Base-by-base conservation (phyloP, 2,888 invertebrate species). In the Vesta saturnalis region DNA sequence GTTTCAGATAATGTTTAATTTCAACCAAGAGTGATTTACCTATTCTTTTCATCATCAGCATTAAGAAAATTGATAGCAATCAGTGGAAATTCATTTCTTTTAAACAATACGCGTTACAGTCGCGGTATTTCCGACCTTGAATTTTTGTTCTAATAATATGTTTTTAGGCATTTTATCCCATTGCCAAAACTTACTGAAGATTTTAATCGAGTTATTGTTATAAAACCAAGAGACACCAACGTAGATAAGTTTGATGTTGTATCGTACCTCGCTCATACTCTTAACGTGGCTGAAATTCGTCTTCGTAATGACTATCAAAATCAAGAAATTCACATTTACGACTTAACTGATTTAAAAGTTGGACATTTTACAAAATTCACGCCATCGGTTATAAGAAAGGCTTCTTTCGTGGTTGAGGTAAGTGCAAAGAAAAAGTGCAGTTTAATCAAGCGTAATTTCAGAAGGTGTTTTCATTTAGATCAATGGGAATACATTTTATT, bases 251-350 rank as follows among this genome's bases (percentile, higher is more conserved):
- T 85, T 63, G 79, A 80, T 0, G 72, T 79, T 0, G 83, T 85
- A 63, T 70, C 77, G 3, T 76, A 85, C 12, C 80, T 85, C 30
- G 81, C 82, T 22, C 84, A 85, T 56, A 79, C 83, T 3, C 83
- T 85, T 49, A 84, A 86, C 80, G 83, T 86, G 76, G 80, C 79
- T 0, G 87, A 87, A 61, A 76, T 87, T 35, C 80, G 86, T 70
- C 60, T 86, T 14, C 82, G 80, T 55, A 80, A 83, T 55, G 87
- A 87, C 70, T 84, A 85, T 65, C 79, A 83, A 64, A 68, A 85
- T 0, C 82, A 82, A 1, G 86, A 86, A 59, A 83, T 87, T 18
- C 83, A 85, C 81, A 73, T 87, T 0, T 67, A 85, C 10, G 87
- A 87, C 62, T 77, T 86, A 63, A 80, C 83, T 15, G 74, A 81